A percentile compares a stretch with the other conserved stretches of the same genome.
Evolutionary conservation across 2,113 vertebrate species (phyloP).

Genomic region (Aythya baeri): DNA sequence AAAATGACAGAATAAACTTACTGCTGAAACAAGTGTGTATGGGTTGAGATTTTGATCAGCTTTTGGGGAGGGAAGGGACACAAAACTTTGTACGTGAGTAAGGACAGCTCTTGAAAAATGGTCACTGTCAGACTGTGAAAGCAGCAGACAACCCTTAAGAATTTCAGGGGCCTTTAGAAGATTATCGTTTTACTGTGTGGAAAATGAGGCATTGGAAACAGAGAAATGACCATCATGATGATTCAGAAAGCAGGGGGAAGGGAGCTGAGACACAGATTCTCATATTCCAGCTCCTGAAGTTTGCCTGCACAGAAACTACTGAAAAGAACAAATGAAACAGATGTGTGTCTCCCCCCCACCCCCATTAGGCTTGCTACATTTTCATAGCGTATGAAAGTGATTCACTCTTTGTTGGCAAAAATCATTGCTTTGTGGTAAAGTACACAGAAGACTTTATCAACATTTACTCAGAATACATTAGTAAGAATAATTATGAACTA

Average conservation of each 20-base stretch:
- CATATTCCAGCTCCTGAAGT: not conserved
- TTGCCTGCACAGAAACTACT: not conserved
- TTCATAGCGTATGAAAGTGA: not conserved
- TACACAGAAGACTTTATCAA: not conserved
- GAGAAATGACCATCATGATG: not conserved
- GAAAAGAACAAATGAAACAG: not conserved
- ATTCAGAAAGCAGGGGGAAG: not conserved
- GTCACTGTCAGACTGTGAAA: not conserved
- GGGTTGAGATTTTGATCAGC: not conserved
- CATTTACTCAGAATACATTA: not conserved
- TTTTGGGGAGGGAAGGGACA: not conserved
- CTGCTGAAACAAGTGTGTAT: not conserved
- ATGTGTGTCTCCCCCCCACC: not conserved
- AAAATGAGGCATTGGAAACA: not conserved
- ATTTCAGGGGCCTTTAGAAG: not conserved
- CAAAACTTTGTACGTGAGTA: not conserved
- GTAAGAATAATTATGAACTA: not conserved
- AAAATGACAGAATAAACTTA: not conserved
- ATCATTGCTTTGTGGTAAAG: not conserved
- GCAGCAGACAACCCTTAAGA: not conserved
- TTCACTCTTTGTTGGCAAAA: slow-evolving; percentile 9
- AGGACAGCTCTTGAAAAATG: not conserved
- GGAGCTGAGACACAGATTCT: not conserved
- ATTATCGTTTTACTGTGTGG: not conserved
- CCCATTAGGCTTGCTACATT: not conserved